Percentiles rank a stretch among this genome's conserved stretches.
These are phyloP conservation scores for Chloroceryle amazona DNA, from an alignment of 2,797 vertebrate genomes.

Conservation along the genomic window DNA sequence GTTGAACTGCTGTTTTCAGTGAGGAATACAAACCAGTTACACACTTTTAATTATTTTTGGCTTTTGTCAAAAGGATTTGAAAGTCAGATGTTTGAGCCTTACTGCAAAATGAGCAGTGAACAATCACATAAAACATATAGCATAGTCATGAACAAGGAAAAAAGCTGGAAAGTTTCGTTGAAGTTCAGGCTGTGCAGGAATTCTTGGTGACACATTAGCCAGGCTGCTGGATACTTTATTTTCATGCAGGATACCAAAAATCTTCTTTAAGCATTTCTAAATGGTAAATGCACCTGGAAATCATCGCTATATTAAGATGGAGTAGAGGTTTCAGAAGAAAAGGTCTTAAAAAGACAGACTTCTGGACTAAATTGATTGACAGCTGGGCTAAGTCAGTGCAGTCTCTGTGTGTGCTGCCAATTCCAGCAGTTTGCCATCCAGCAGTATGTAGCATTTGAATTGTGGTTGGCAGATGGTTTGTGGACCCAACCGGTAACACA, in stretches of 20 bases:
- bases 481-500: neutral
- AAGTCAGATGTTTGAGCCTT: neutral
- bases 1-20: neutral
- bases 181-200: neutral
- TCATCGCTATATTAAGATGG: neutral
- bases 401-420: neutral
- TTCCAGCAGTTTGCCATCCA: neutral
- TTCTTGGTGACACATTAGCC: neutral
- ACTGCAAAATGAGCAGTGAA: neutral
- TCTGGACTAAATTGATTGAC: neutral
- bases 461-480: neutral
- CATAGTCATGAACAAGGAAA: neutral
- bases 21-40: neutral
- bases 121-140: neutral
- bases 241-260: neutral
- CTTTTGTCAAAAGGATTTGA: neutral
- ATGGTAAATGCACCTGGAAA: neutral
- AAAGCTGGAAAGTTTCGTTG: neutral
- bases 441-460: neutral
- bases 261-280: neutral
- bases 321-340: neutral
- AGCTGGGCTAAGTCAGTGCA: neutral
- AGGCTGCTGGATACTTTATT: neutral
- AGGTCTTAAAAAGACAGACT: neutral
- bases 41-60: neutral